Base-by-base conservation (phyloP, 2,113 vertebrate genomes). In the Ictalurus punctatus region DNA sequence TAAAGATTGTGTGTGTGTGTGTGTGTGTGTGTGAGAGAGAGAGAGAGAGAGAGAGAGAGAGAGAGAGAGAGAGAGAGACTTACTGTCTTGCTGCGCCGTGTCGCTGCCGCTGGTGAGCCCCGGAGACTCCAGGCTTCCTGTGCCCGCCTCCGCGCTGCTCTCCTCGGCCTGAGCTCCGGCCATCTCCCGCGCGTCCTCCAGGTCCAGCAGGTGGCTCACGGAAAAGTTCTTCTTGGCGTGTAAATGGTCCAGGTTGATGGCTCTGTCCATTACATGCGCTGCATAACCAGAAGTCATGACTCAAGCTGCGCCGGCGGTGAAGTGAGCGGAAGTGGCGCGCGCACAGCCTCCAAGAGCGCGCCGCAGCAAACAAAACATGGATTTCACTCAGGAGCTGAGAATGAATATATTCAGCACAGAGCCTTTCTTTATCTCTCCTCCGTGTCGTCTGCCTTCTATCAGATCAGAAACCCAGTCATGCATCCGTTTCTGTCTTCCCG, bases 221-320 rank as follows among this genome's bases (percentile, higher is more conserved):
- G 97, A 97, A 94, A 97, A 97, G 95, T 97, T 97, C 95, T 97
- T 97, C 92, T 97, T 97, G 69, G 95, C 96, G 94, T 97, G 96
- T 93, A 97, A 95, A 92, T 95, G 95, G 94, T 97, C 97, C 94
- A 96, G 96, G 90, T 94, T 95, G 87, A 95, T 93, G 23, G 96
- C 96, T 93, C 97, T 95, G 92, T 97, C 96, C 96, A 97, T 94
- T 91, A 96, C 94, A 95, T 96, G 96, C 90, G 95, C 58, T 40
- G 81, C 96, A 95, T 97, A 97, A 95, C 95, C 93, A 92, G 96
- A 96, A 93, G 96, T 96, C 97, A 97, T 97, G 95, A 94, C 94
- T 93, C 86, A 92, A 87, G 48, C 86, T 81, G 76, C 84, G 48
- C 48, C 48, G 84, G 85, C 58, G 17, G 48, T 52, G 48, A 52